Evolutionary conservation across 2,888 invertebrate species (phyloP), one percentile per base, ranked within the genome.

Genomic region (Drosophila meridiana): DNA sequence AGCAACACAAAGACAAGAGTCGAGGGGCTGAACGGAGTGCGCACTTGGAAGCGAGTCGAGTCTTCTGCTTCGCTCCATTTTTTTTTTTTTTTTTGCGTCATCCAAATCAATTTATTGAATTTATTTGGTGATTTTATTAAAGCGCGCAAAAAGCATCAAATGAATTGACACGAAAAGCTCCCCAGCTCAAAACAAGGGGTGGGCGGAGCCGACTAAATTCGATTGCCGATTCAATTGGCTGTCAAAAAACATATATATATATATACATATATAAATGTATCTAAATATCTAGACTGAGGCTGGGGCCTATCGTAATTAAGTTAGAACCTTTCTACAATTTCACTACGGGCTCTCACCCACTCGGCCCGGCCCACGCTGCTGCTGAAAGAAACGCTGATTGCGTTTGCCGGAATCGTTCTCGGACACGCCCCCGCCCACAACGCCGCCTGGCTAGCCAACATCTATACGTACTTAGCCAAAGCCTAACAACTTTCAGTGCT

Each of bases 81-180:
- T 5, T 9, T 4, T n/a, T 8, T 64, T 55, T 50, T n/a, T 47
- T 32, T 13, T 48, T n/a, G 36, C 60, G 48, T 53, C 48, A 36
- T 20, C 47, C 52, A 73, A 88, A 86, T 86, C 90, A 89, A 89
- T 89, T 86, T 89, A 85, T 89, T 72, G 78, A 89, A 89, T 85
- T 86, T 76, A 83, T 83, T 73, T 80, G 78, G 76, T 86, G 88
- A 86, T 89, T 86, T 80, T 76, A 83, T 86, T 89, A 86, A 86
- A 88, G 88, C 70, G 66, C 78, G 65, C 76, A 75, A 82, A 73
- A 78, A 69, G 72, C 73, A 73, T 55, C 53, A 83, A 70, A 78
- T 72, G 63, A 73, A 78, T 67, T 65, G 65, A 70, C 73, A 78
- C 68, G 63, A 68, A 76, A 59, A 43, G 5, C 47, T 5, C 13